Conservation (phyloP, 2,797 vertebrate genomes). For the Sternotherus odoratus region DNA sequence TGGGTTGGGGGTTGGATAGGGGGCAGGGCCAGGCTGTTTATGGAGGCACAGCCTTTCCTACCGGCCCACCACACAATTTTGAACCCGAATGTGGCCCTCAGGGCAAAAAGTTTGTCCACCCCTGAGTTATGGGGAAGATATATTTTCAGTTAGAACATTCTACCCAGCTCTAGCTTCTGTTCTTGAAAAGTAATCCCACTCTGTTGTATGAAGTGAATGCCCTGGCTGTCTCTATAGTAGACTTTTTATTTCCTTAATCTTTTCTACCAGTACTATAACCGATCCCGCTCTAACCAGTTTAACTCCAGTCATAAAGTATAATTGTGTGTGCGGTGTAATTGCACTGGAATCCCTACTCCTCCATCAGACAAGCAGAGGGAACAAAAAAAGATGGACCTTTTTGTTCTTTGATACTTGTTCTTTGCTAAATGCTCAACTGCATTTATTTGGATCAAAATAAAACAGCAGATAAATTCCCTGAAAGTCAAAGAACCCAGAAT, state of each 20-base stretch:
- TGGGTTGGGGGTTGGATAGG: too few species aligned
- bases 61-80: too few species aligned
- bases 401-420: neutral
- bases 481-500: neutral
- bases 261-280: neutral
- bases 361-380: neutral
- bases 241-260: neutral
- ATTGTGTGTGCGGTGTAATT: neutral
- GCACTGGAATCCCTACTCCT: neutral
- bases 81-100: too few species aligned
- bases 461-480: neutral
- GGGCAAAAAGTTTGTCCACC: too few species aligned
- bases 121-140: neutral
- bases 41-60: too few species aligned
- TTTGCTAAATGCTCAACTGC: neutral
- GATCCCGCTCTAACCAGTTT: neutral
- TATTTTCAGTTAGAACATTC: neutral
- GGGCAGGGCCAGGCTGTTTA: too few species aligned
- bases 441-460: constrained; percentile 23
- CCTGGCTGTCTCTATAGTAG: neutral
- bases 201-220: neutral
- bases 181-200: neutral
- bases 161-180: neutral
- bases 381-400: neutral
- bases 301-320: accelerated